These are phyloP conservation scores for Porites lutea DNA, from an alignment of 64 coral and sea anemone genomes.

Conservation along the genomic window DNA sequence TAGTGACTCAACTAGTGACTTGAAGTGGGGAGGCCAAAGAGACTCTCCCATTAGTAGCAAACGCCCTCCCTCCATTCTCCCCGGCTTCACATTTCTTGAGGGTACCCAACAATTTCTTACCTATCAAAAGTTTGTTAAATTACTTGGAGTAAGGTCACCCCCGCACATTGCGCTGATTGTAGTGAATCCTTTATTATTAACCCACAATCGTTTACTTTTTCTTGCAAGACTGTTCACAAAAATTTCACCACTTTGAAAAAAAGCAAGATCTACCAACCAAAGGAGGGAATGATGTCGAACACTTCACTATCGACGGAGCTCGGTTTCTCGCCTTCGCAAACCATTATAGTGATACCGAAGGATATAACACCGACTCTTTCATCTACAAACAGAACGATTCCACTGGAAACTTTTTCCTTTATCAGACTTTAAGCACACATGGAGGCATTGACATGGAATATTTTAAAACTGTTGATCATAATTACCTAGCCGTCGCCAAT, in stretches of 20 bases:
- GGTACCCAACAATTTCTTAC: too few relatives aligned
- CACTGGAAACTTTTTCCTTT: not conserved
- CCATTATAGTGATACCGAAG: not conserved
- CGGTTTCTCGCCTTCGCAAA: slow-evolving; percentile 16
- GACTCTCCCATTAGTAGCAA: too few relatives aligned
- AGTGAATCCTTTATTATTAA: too few relatives aligned
- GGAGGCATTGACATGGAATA: not conserved
- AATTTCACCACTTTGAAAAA: not conserved
- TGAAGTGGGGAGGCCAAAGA: too few relatives aligned
- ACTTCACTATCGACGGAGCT: not conserved
- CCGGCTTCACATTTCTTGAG: too few relatives aligned
- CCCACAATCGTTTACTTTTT: not conserved
- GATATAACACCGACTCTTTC: not conserved
- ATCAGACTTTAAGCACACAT: not conserved
- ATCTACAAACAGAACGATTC: not conserved
- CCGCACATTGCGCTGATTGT: too few relatives aligned
- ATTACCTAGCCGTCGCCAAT: not conserved
- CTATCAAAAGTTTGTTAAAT: too few relatives aligned
- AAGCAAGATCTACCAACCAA: not conserved
- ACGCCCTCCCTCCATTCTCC: too few relatives aligned
- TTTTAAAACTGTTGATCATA: not conserved
- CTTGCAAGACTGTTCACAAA: not conserved
- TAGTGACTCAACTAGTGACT: too few relatives aligned
- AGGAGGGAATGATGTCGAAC: not conserved
- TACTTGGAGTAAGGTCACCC: too few relatives aligned